A percentile compares a stretch with the other conserved stretches of the same genome.
phyloP scores from a whole-genome alignment of 2,888 invertebrate genomes.

The Ceramica pisi region DNA sequence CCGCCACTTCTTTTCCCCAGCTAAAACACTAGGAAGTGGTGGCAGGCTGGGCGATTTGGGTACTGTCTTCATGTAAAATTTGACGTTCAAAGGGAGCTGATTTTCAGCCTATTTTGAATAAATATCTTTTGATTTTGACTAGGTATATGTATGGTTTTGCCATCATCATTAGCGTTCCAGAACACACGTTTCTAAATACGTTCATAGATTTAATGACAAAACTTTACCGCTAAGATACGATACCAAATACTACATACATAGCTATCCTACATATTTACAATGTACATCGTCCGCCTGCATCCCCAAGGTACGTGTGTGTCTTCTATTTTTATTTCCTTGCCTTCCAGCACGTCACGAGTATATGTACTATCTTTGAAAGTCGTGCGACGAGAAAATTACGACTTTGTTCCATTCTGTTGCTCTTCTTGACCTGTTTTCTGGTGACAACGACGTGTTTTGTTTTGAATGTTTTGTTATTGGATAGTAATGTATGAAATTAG shows the following conservation, averaged over 20 bases:
- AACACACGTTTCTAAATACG: background rate
- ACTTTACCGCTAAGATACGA: background rate
- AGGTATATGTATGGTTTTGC: too few species aligned
- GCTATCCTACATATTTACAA: constrained; percentile 37
- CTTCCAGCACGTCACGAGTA: constrained; percentile 25
- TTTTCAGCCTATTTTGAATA: too few species aligned
- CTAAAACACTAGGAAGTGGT: too few species aligned
- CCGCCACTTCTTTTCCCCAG: too few species aligned
- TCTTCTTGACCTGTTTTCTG: constrained; percentile 47
- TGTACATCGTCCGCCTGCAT: constrained; percentile 30
- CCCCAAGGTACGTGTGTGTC: constrained; percentile 40
- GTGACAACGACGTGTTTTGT: constrained; percentile 8
- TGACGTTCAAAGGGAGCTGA: too few species aligned
- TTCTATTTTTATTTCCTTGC: constrained; percentile 56
- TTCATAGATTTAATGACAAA: background rate
- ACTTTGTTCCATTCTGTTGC: constrained; percentile 27
- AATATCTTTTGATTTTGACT: too few species aligned
- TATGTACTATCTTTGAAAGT: constrained; percentile 39
- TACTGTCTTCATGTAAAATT: too few species aligned
- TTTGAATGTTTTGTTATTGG: constrained; percentile 1
- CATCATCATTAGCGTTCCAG: background rate
- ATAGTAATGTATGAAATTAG: too few species aligned
- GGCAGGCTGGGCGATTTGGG: too few species aligned
- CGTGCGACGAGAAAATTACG: constrained; percentile 52
- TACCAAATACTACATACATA: constrained; percentile 13